These are phyloP conservation scores for Karalla daura DNA, from an alignment of 2,797 vertebrate species.

Conservation along the genomic window DNA sequence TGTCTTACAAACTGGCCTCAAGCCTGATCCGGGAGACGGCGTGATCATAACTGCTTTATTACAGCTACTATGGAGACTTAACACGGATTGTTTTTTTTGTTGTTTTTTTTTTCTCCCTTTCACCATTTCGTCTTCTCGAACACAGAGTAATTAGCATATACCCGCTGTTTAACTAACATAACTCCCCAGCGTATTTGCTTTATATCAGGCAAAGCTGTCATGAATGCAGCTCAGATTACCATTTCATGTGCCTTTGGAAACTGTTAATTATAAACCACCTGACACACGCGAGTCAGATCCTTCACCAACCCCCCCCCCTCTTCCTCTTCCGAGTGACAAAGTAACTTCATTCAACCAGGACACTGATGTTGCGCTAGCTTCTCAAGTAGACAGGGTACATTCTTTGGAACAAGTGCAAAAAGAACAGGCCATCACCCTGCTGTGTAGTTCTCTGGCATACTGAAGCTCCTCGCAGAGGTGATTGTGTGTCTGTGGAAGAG, in stretches of 20 bases:
- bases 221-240: slow-evolving; percentile 27
- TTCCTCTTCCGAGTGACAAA: slow-evolving; percentile 39
- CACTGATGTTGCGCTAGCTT: slow-evolving; percentile 44
- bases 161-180: slow-evolving; percentile 11
- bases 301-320: slow-evolving; percentile 8
- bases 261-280: slow-evolving; percentile 45
- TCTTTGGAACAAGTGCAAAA: slow-evolving; percentile 70
- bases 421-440: slow-evolving; percentile 72
- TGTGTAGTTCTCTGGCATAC: slow-evolving; percentile 70
- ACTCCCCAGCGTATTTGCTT: slow-evolving; percentile 26
- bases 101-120: slow-evolving; percentile 10
- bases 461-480: slow-evolving; percentile 73
- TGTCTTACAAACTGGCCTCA: background rate
- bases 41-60: slow-evolving; percentile 7
- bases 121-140: slow-evolving; percentile 25
- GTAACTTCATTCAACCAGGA: slow-evolving; percentile 55
- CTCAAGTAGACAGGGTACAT: slow-evolving; percentile 62
- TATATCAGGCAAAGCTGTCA: slow-evolving; percentile 24
- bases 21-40: slow-evolving; percentile 2
- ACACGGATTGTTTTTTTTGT: background rate
- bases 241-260: slow-evolving; percentile 37
- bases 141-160: slow-evolving; percentile 39
- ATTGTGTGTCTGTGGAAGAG: slow-evolving; percentile 70
- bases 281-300: slow-evolving; percentile 41
- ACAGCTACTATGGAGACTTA: slow-evolving; percentile 4